These are phyloP conservation scores for Columbina picui DNA, from an alignment of 2,113 vertebrate genomes.

Conservation along the genomic window DNA sequence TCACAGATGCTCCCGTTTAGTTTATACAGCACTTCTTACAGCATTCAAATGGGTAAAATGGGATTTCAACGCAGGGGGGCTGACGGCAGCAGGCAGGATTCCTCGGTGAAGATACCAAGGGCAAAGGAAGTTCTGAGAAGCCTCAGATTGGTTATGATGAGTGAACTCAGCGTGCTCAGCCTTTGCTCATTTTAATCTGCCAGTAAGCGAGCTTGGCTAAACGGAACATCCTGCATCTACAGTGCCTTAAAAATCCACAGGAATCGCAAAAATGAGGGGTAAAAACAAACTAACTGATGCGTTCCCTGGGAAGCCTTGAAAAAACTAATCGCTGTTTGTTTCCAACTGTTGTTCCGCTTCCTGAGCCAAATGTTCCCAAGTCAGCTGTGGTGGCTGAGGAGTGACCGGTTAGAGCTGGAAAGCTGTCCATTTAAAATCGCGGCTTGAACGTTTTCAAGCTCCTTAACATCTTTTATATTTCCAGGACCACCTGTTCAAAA, in stretches of 20 bases:
- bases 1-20: constrained; percentile 69
- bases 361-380: constrained; percentile 65
- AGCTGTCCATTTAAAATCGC: background rate
- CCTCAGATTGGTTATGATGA: constrained; percentile 24
- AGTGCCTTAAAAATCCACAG: constrained; percentile 61
- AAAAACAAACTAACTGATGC: constrained; percentile 1
- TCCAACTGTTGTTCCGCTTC: constrained; percentile 61
- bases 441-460: constrained; percentile 5
- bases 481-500: constrained; percentile 36
- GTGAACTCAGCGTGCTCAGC: constrained; percentile 55
- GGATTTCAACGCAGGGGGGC: constrained; percentile 70
- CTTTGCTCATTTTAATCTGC: constrained; percentile 72
- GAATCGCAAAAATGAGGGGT: constrained; percentile 20
- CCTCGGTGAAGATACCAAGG: constrained; percentile 45
- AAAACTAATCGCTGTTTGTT: constrained; percentile 60
- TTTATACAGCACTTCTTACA: constrained; percentile 46
- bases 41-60: constrained; percentile 55
- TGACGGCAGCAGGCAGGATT: constrained; percentile 69
- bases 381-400: constrained; percentile 30
- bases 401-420: constrained; percentile 58
- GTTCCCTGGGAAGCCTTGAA: constrained; percentile 61
- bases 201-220: constrained; percentile 35
- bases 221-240: constrained; percentile 22
- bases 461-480: constrained; percentile 13
- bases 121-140: constrained; percentile 40